Evolutionary conservation across 2,113 vertebrate genomes (phyloP), one percentile per base, ranked within the genome.

Genomic region (Phaetusa simplex): DNA sequence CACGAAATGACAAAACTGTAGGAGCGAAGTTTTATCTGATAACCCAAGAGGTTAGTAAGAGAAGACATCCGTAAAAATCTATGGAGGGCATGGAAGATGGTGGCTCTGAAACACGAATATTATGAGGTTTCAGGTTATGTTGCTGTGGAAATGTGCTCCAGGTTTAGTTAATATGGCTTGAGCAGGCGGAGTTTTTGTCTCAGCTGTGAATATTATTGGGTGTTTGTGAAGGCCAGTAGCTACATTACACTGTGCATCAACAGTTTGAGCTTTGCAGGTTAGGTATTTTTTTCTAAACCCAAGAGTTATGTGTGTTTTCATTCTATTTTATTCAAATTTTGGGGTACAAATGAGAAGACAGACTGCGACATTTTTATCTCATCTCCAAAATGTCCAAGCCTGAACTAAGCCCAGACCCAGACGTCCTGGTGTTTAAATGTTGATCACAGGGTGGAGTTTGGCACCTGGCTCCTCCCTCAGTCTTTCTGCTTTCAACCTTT

Each of bases 201-300:
- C 62, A 53, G 82, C 66, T 80, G 2, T 21, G 72, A 47, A 10
- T 55, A 27, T 62, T 53, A 6, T 6, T 6, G 14, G 11, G 64
- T 43, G 32, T n/a, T 78, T n/a, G 6, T 32, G 64, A 43, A 66
- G 29, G 55, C 29, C 36, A 3, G 18, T 52, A 64, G 30, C 26
- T 40, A 4, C 20, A 34, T 70, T 52, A 6, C 1, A 6, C 12
- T 6, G 0, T 3, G 19, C 30, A 61, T 9, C 49, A 32, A 3
- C 20, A 38, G 59, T 8, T 3, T 2, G 16, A 47, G 29, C 55
- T 70, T 32, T 47, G 61, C 22, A 58, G 9, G 11, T 38, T 14
- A 38, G 38, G 47, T 29, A 1, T 36, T 64, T 71, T 40, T 64
- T n/a, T 21, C 38, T 10, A 49, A 78, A 59, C 8, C 8, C 23